Evolutionary conservation across 1,140 invertebrate species (phyloP), one percentile per base, ranked within the genome.

Genomic region (Drosophila busckii): DNA sequence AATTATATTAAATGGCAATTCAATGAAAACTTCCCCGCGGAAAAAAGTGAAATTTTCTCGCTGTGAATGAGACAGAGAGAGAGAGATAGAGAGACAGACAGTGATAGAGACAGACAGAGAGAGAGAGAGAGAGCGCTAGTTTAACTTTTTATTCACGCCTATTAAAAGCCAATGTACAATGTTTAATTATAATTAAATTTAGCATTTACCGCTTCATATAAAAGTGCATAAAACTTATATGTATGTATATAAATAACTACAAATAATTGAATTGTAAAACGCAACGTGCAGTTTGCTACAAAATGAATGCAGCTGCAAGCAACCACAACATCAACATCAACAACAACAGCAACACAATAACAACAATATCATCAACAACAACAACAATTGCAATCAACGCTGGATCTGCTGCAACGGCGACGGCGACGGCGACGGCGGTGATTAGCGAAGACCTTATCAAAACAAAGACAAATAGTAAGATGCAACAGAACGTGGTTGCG

Each of bases 21-120:
- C 55, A 59, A 59, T 59, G 54, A 56, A 56, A 46, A 37, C 40
- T 54, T 41, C 35, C 37, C 37, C 54, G 46, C 31, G 46, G 46
- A 50, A 52, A n/a, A 46, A 59, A 59, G 55, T 59, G 55, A 59
- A 59, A 59, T 52, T 59, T 25, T n/a, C n/a, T n/a, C n/a, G 22
- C 41, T n/a, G 41, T 17, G 8, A 49, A 32, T n/a, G n/a, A 52
- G 26, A 22, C 17, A 12, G 28, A n/a, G 7, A 7, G 19, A 20
- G 19, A 15, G n/a, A 5, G 13, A 19, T 15, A 41, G 12, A 13
- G 19, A 1, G n/a, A 25, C 4, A 19, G 3, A 22, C 7, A 7
- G 3, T 7, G 26, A 8, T 7, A 6, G 37, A 8, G 12, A 10
- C 26, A 15, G 40, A 15, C 9, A 26, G 38, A 19, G 5, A 20